Percentiles rank a stretch among this genome's conserved stretches.
phyloP scores from a whole-genome alignment of 37 sponge, comb jelly and placozoan genomes.

The Crambe crambe region DNA sequence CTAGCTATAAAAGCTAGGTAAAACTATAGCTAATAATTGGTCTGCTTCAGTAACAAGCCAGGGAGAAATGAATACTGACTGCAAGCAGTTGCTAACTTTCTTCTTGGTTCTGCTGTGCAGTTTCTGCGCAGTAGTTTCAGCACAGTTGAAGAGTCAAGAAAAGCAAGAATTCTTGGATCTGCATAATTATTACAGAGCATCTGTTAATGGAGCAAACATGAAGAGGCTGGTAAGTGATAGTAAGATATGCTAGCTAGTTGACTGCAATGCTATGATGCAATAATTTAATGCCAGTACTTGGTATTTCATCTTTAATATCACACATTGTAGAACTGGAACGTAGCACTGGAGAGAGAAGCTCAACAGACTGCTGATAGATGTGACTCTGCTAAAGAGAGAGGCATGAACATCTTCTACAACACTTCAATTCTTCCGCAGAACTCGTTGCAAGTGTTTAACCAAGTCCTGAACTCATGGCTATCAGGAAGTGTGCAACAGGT shows the following conservation, averaged over 20 bases:
- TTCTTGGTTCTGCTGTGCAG: neutral
- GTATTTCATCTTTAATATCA: no score
- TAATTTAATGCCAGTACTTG: no score
- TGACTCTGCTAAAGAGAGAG: neutral
- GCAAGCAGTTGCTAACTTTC: neutral
- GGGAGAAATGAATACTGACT: neutral
- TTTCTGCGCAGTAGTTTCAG: neutral
- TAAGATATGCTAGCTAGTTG: no score
- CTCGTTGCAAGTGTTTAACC: neutral
- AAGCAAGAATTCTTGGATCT: conserved; percentile 45
- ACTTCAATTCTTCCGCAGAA: neutral
- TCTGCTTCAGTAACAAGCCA: neutral
- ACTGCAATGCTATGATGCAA: no score
- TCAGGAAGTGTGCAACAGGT: neutral
- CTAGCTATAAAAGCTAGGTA: neutral
- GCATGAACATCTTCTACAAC: neutral
- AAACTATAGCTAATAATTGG: neutral
- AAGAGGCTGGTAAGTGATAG: conserved; percentile 22
- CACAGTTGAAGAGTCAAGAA: neutral
- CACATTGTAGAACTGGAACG: neutral
- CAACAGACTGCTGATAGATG: conserved; percentile 36
- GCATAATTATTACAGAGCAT: conserved; percentile 29
- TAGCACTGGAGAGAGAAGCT: conserved; percentile 3
- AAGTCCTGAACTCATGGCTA: neutral
- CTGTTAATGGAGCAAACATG: conserved; percentile 18